Evolutionary conservation across 2,113 vertebrate species (phyloP), one percentile per base, ranked within the genome.

Genomic region (Prietella phreatophila): DNA sequence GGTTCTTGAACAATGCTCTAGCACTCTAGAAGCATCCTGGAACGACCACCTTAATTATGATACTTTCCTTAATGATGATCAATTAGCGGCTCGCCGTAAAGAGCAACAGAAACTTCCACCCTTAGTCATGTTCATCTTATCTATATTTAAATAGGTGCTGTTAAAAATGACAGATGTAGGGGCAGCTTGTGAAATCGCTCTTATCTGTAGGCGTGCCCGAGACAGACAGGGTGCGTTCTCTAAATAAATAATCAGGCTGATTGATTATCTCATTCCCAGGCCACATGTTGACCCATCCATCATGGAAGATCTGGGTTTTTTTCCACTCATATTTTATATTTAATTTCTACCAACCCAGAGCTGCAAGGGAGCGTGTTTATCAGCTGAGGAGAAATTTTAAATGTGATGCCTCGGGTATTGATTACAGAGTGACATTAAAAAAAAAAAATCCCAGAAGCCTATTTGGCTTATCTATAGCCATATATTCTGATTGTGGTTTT

Each of bases 401-500:
- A 90, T 89, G 50, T 67, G 50, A 86, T 33, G 83, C 33, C 5
- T 83, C 67, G 20, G 82, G 67, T 87, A 91, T 91, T 85, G 88
- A 91, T 91, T 87, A 65, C 55, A 61, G 69, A 71, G 19, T 33
- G 42, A 50, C 75, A 50, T 78, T 47, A 5, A 73, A 73, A 73
- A 33, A 17, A 61, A 56, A 65, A 61, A 42, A 39, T 39, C 78
- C 76, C 71, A n/a, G 27, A 22, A 86, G 9, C 20, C 10, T 13
- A 17, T 14, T 50, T 81, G 69, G 87, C 82, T 90, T 87, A 92
- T 89, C 89, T 87, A 17, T 86, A 71, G 65, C 78, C 55, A 73
- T 55, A 86, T 60, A 75, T 89, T 86, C 78, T 82, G 83, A 89
- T 86, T 92, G 87, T 63, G 87, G 89, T 90, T 87, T 89, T 89